Evolutionary conservation across 1,140 invertebrate genomes (phyloP), one percentile per base, ranked within the genome.

Genomic region (Scaptomyza pallida): DNA sequence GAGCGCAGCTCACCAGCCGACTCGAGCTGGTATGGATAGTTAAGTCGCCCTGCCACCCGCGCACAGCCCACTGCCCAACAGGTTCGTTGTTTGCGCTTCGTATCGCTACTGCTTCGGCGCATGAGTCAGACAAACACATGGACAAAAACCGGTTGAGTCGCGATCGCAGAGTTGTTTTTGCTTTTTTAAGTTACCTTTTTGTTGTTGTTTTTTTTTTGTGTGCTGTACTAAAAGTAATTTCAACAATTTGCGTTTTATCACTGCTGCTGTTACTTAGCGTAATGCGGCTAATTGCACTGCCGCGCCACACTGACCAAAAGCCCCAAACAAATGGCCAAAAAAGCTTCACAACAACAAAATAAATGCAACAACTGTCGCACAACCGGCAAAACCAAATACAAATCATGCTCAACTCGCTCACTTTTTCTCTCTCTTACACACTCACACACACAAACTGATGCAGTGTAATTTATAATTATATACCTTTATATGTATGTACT

Each of bases 181-280:
- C n/a, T n/a, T n/a, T n/a, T n/a, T n/a, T n/a, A n/a, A n/a, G n/a
- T n/a, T n/a, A n/a, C n/a, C n/a, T n/a, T n/a, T n/a, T n/a, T 26
- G 23, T 2, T 23, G 23, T 37, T 37, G 10, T 51, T 30, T 50
- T 15, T 16, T 17, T 26, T 41, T 37, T 5, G n/a, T n/a, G n/a
- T n/a, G n/a, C 50, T 69, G 33, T n/a, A 41, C 56, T 51, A 43
- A 60, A 79, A 76, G 68, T 77, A 60, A 81, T 68, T 72, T 75
- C 57, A 37, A 67, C 52, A 72, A 16, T 48, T 52, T 55, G 62
- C 26, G 61, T 61, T 51, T 60, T 61, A 23, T 45, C 26, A 6
- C 6, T 4, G 21, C 6, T 50, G 56, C 37, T 62, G 13, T 70
- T 63, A 55, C 35, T 81, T 81, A 72, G 78, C 69, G 61, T 35